Evolutionary conservation across 2,113 vertebrate species (phyloP).

Genomic region (Notiomystis cincta): DNA sequence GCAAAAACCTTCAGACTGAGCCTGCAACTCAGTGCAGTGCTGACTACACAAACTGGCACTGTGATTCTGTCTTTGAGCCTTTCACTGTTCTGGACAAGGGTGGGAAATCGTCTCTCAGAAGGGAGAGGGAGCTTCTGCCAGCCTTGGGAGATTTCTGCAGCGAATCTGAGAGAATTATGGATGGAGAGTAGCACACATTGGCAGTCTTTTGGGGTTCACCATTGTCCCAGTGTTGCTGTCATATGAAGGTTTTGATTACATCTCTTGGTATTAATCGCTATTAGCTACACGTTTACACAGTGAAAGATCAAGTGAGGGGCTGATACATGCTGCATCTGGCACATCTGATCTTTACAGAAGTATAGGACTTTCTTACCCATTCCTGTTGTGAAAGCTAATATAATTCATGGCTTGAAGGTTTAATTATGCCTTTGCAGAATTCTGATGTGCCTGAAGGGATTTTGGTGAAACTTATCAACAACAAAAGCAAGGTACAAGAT

Average conservation of each 20-base stretch:
- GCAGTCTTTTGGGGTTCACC: neutral
- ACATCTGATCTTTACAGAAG: neutral
- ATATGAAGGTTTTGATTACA: neutral
- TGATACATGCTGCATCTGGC: neutral
- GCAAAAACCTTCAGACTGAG: neutral
- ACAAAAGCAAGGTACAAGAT: neutral
- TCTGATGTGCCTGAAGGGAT: neutral
- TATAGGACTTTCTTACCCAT: neutral
- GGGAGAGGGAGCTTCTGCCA: neutral
- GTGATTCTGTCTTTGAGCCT: neutral
- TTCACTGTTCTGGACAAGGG: neutral
- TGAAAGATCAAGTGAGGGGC: neutral
- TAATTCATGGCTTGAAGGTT: neutral
- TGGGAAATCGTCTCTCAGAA: neutral
- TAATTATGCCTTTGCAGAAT: conserved; percentile 1
- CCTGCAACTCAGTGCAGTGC: neutral
- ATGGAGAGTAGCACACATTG: neutral
- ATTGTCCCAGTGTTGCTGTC: neutral
- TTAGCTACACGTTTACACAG: neutral
- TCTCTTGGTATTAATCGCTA: neutral
- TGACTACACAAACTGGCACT: neutral
- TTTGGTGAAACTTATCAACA: neutral
- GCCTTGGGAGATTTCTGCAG: neutral
- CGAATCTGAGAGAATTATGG: neutral
- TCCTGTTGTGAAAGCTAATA: neutral